Evolutionary conservation across 2,113 vertebrate genomes (phyloP).

Genomic region (Struthidea cinerea): DNA sequence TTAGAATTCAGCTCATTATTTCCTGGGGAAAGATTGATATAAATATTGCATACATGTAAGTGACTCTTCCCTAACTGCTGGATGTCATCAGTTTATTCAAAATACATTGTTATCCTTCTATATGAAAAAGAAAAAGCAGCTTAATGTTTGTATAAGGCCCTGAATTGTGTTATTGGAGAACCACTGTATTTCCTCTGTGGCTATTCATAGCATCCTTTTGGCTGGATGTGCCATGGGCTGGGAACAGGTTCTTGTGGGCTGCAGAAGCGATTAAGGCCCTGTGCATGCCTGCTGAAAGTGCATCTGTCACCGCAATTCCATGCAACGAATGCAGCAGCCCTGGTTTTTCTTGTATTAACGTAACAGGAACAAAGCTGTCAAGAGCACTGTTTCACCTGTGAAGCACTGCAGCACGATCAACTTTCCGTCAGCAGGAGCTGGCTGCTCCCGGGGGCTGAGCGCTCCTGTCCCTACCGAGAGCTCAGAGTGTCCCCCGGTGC

Average conservation of each 20-base stretch:
- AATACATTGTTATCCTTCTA: background rate
- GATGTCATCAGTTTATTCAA: background rate
- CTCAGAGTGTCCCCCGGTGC: background rate
- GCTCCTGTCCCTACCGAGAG: background rate
- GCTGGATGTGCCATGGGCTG: fast-evolving
- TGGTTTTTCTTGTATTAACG: background rate
- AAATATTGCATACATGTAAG: background rate
- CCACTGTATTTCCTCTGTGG: background rate
- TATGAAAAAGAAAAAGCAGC: background rate
- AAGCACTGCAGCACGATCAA: background rate
- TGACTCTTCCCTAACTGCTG: background rate
- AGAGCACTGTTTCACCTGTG: background rate
- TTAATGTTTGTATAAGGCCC: background rate
- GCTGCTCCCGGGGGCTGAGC: background rate
- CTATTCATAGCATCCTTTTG: fast-evolving
- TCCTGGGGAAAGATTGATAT: background rate
- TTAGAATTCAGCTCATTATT: background rate
- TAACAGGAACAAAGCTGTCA: background rate
- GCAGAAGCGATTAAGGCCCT: fast-evolving
- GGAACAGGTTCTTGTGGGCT: background rate
- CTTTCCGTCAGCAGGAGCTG: background rate
- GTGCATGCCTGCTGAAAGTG: fast-evolving
- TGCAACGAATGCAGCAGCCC: background rate
- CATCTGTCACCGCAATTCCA: background rate
- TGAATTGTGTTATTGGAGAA: background rate